Conservation (phyloP, 1,140 invertebrate species). For the Neuroterus valhalla region DNA sequence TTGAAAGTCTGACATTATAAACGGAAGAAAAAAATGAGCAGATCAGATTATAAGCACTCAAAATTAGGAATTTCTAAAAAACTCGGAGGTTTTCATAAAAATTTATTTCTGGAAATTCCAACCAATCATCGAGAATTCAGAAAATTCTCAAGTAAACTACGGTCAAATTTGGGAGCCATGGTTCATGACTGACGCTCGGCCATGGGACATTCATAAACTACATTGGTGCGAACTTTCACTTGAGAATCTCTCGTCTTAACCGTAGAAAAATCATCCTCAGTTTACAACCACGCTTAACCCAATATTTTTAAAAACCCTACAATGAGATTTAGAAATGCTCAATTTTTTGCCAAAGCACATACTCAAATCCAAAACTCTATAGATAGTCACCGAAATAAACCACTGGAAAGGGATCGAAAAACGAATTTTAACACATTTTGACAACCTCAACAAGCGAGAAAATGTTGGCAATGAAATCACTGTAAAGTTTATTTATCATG, state of each 20-base stretch:
- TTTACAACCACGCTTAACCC: slow-evolving; percentile 19
- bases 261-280: slow-evolving; percentile 53
- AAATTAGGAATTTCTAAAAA: slow-evolving; percentile 6
- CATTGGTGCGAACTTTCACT: slow-evolving; percentile 50
- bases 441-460: slow-evolving; percentile 47
- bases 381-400: slow-evolving; percentile 31
- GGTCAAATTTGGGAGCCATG: slow-evolving; percentile 38
- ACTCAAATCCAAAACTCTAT: not conserved
- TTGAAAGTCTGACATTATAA: too few species aligned
- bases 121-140: slow-evolving; percentile 43
- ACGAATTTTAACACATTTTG: slow-evolving; percentile 56
- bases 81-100: not conserved
- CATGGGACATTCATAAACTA: slow-evolving; percentile 58
- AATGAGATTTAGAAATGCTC: not conserved
- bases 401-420: not conserved
- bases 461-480: slow-evolving; percentile 45
- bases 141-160: slow-evolving; percentile 54
- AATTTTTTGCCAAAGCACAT: not conserved
- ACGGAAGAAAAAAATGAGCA: too few species aligned
- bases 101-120: slow-evolving; percentile 11
- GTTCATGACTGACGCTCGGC: slow-evolving; percentile 61
- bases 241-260: slow-evolving; percentile 64
- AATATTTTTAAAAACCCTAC: not conserved
- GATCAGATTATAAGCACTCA: too few species aligned
- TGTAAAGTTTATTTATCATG: slow-evolving; percentile 27